Percentiles rank a stretch among this genome's conserved stretches.
Evolutionary conservation across 1,140 invertebrate species (phyloP).

Genomic region (Zaprionus taronus): DNA sequence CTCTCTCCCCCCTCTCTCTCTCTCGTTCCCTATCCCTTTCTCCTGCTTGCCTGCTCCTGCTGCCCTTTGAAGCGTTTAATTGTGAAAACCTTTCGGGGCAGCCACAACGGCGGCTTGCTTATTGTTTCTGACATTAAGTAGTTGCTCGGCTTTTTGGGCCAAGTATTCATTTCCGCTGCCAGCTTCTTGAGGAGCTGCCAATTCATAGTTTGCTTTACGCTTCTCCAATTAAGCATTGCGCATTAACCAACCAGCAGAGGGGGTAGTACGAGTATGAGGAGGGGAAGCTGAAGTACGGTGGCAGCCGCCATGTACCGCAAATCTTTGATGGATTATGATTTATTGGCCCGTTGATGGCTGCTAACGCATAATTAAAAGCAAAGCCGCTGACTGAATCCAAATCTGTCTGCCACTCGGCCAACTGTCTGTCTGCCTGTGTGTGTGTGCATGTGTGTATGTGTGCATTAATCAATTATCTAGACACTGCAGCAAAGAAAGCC

Average conservation of each 20-base stretch:
- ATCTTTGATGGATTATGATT: conserved; percentile 83
- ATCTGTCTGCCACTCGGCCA: neutral
- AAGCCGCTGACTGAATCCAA: conserved; percentile 44
- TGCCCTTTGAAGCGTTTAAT: conserved; percentile 48
- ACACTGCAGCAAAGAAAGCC: conserved; percentile 56
- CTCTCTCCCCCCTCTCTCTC: neutral
- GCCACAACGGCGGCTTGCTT: conserved; percentile 39
- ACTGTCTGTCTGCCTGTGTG: neutral
- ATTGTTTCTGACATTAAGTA: conserved; percentile 69
- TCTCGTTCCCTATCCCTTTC: neutral
- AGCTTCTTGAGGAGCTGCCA: conserved; percentile 45
- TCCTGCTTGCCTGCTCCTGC: neutral
- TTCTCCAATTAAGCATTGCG: conserved; percentile 68
- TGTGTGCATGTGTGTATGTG: conserved; percentile 19
- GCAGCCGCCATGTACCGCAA: conserved; percentile 55
- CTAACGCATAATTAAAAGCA: conserved; percentile 77
- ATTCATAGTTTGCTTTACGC: conserved; percentile 34
- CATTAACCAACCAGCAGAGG: conserved; percentile 31
- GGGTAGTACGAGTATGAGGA: neutral
- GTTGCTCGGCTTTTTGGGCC: conserved; percentile 38
- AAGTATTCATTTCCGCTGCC: conserved; percentile 72
- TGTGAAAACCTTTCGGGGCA: conserved; percentile 59
- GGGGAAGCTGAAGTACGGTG: conserved; percentile 17
- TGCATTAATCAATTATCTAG: conserved; percentile 78
- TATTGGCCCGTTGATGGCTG: conserved; percentile 70